phyloP scores from a whole-genome alignment of 1,140 invertebrate genomes.

The Eueides isabella region DNA sequence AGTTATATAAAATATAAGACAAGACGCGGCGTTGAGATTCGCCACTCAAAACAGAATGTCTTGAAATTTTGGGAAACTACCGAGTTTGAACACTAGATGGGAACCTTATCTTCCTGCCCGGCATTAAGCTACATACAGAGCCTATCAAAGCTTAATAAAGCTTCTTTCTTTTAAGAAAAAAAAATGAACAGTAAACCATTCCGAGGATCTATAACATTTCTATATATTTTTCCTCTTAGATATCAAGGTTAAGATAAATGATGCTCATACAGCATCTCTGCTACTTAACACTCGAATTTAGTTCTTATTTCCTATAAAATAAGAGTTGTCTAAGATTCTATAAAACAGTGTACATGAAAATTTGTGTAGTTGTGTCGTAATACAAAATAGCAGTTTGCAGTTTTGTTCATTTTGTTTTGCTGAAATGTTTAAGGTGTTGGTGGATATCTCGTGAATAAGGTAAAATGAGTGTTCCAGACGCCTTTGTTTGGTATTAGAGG shows the following conservation, averaged over 20 bases:
- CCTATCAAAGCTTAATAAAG: no score
- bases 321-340: neutral
- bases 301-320: conserved; percentile 7
- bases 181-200: neutral
- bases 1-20: no score
- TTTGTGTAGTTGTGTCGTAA: conserved; percentile 15
- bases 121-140: no score
- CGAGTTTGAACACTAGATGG: no score
- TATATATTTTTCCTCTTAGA: neutral
- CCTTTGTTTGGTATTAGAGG: no score
- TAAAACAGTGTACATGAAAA: conserved; percentile 24
- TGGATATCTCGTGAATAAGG: neutral
- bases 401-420: conserved; percentile 17
- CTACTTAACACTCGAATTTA: conserved; percentile 18
- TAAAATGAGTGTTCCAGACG: neutral
- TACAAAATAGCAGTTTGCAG: conserved; percentile 25
- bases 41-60: neutral
- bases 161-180: no score
- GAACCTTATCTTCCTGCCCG: no score
- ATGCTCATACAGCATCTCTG: conserved; percentile 29
- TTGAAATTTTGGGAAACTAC: no score
- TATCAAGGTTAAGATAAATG: conserved; percentile 38
- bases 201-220: neutral
- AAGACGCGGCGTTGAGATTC: neutral
- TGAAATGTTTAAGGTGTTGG: conserved; percentile 6